Evolutionary conservation across 2,797 vertebrate genomes (phyloP).

Genomic region (Semotilus atromaculatus): DNA sequence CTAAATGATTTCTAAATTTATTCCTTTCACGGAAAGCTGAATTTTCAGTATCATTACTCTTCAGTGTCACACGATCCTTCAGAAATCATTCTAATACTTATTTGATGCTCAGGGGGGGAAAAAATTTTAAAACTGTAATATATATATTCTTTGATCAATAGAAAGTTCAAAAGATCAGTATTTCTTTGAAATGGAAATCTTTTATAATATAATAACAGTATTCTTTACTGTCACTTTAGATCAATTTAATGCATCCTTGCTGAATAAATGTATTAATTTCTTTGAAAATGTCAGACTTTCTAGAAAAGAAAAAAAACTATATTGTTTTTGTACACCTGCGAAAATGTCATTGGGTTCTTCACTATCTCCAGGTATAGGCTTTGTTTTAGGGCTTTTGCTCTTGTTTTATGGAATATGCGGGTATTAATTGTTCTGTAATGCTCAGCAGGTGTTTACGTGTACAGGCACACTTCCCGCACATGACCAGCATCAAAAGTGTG

Average conservation of each 20-base stretch:
- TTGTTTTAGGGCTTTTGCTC: neutral
- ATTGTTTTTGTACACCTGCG: neutral
- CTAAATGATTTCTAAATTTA: too few species aligned
- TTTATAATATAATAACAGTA: neutral
- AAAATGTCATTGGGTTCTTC: neutral
- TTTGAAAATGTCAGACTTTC: neutral
- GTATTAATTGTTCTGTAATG: conserved; percentile 44
- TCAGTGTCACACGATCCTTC: neutral
- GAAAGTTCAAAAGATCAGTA: neutral
- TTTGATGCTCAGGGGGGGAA: neutral
- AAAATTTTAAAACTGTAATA: neutral
- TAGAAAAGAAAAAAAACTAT: neutral
- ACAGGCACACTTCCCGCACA: conserved; percentile 54
- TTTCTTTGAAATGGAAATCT: neutral
- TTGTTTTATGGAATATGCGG: conserved; percentile 14
- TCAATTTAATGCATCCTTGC: neutral
- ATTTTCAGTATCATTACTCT: neutral
- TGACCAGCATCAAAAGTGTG: conserved; percentile 45
- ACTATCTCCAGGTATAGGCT: neutral
- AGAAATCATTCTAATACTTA: neutral
- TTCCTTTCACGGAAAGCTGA: neutral
- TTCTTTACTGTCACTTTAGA: neutral
- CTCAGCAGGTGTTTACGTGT: conserved; percentile 49
- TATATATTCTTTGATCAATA: neutral
- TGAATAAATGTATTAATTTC: neutral